These are phyloP conservation scores for Diadromus collaris DNA, from an alignment of 2,888 invertebrate genomes.

Conservation along the genomic window DNA sequence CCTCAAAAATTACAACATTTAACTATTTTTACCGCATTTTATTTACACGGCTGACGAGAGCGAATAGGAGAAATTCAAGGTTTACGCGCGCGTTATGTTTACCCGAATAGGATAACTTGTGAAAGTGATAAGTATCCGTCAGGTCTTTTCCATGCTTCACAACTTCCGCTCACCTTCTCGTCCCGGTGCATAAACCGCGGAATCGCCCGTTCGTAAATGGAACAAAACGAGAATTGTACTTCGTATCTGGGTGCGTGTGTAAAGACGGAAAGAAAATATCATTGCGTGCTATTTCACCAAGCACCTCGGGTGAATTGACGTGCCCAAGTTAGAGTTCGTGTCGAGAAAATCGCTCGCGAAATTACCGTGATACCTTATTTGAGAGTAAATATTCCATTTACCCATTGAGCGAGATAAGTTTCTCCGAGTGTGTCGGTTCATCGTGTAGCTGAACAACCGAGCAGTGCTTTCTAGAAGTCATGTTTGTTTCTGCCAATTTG, in stretches of 20 bases:
- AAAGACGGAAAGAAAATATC: constrained; percentile 22
- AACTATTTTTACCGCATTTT: neutral
- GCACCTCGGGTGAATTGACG: constrained; percentile 11
- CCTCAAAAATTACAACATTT: no score
- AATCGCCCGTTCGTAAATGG: constrained; percentile 16
- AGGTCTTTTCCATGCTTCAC: constrained; percentile 3
- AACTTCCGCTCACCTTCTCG: constrained; percentile 27
- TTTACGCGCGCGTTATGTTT: neutral
- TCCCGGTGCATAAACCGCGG: neutral
- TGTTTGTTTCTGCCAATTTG: neutral
- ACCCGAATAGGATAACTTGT: constrained; percentile 26
- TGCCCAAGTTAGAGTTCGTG: constrained; percentile 37
- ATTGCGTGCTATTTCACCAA: constrained; percentile 33
- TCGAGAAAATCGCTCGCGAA: constrained; percentile 24
- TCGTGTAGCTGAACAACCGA: neutral
- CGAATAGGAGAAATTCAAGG: neutral
- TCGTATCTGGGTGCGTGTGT: constrained; percentile 15
- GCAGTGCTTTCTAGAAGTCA: neutral
- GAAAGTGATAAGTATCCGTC: constrained; percentile 46
- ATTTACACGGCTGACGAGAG: neutral
- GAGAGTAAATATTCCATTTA: constrained; percentile 43
- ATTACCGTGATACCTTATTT: constrained; percentile 25
- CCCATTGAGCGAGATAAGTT: constrained; percentile 1
- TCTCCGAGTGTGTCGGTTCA: neutral
- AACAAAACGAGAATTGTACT: constrained; percentile 32